A percentile compares a stretch with the other conserved stretches of the same genome.
These are phyloP conservation scores for Spea multiplicata DNA, from an alignment of 2,113 vertebrate genomes.

Conservation along the genomic window DNA sequence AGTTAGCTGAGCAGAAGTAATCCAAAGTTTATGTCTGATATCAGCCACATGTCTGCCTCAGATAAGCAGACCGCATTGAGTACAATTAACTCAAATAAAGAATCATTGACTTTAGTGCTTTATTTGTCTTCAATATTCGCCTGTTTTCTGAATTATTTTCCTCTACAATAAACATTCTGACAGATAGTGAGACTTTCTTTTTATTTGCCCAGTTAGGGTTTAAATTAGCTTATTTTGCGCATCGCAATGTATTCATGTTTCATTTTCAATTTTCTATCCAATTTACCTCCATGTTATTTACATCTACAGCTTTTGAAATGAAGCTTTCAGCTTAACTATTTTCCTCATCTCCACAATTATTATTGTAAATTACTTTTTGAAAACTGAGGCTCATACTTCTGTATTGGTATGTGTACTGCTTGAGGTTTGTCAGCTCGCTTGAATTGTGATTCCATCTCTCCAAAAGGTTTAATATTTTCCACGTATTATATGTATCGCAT, in stretches of 20 bases:
- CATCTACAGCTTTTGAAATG: constrained; percentile 28
- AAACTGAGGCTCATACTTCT: constrained; percentile 13
- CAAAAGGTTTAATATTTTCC: too few species aligned
- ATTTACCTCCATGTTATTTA: constrained; percentile 40
- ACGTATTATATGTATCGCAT: too few species aligned
- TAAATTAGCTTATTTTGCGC: constrained; percentile 36
- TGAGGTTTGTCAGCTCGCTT: too few species aligned
- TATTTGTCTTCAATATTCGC: constrained; percentile 24
- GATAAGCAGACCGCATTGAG: too few species aligned
- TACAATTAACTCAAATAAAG: neutral
- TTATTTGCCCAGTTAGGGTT: constrained; percentile 32
- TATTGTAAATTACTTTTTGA: constrained; percentile 46
- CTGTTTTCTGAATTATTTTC: neutral
- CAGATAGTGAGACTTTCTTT: neutral
- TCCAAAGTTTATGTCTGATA: too few species aligned
- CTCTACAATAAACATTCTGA: too few species aligned
- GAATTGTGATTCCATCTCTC: too few species aligned
- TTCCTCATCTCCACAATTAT: constrained; percentile 42
- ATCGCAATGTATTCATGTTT: constrained; percentile 30
- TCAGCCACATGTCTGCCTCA: too few species aligned
- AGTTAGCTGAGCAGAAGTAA: too few species aligned
- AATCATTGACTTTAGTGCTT: constrained; percentile 11
- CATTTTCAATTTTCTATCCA: constrained; percentile 38
- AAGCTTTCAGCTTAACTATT: constrained; percentile 41
- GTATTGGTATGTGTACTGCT: neutral